Conservation (phyloP, 2,113 vertebrate species). For the Microtus oregoni region DNA sequence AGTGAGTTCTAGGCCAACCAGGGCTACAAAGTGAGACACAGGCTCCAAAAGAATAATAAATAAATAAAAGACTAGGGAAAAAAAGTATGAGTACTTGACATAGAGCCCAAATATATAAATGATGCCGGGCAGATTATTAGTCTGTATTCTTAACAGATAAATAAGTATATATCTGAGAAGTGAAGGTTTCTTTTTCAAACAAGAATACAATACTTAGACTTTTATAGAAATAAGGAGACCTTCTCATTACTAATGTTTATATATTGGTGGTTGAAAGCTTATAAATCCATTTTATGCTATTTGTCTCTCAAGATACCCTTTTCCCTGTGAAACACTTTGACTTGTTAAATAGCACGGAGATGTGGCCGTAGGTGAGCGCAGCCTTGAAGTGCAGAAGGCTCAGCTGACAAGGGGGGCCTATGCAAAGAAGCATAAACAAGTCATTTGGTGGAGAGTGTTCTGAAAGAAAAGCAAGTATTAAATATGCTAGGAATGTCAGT, state of each 20-base stretch:
- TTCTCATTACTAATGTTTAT: neutral
- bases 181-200: neutral
- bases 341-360: neutral
- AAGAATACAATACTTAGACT: neutral
- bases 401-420: neutral
- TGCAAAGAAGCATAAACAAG: neutral
- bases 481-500: neutral
- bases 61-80: neutral
- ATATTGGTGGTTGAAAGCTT: neutral
- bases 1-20: neutral
- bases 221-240: neutral
- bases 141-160: neutral
- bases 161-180: neutral
- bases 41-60: neutral
- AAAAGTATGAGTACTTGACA: neutral
- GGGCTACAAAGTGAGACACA: neutral
- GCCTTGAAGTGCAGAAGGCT: neutral
- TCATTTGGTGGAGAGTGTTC: neutral
- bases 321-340: neutral
- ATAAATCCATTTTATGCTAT: neutral
- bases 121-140: neutral
- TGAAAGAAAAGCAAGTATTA: slow-evolving; percentile 18
- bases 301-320: neutral
- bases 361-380: neutral
- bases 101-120: neutral